Evolutionary conservation across 2,113 vertebrate species (phyloP).

Genomic region (Hippopotamus amphibius): DNA sequence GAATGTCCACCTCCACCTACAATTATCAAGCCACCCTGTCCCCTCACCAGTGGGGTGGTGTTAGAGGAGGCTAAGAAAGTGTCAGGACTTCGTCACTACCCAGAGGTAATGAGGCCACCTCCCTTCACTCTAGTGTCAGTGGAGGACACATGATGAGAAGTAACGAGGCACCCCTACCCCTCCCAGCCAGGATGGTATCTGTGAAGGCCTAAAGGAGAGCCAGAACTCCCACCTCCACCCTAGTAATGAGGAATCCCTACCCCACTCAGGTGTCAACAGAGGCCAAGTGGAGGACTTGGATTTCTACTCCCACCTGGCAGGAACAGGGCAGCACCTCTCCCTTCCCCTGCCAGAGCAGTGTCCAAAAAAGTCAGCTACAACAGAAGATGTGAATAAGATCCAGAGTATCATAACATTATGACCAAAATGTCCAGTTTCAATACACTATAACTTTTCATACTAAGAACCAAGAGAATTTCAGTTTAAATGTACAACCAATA

Average conservation of each 20-base stretch:
- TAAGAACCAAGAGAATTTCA: conserved; percentile 22
- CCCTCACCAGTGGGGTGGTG: not conserved
- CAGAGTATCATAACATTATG: not conserved
- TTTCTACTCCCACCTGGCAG: not conserved
- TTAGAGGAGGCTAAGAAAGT: not conserved
- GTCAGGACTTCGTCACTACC: not conserved
- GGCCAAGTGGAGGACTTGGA: not conserved
- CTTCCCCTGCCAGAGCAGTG: not conserved
- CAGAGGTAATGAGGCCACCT: not conserved
- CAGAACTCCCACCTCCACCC: not conserved
- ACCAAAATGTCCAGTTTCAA: not conserved
- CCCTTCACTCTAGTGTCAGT: not conserved
- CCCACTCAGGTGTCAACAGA: not conserved
- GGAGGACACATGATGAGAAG: not conserved
- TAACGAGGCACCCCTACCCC: not conserved
- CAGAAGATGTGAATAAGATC: not conserved
- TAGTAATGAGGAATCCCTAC: not conserved
- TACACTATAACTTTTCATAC: not conserved
- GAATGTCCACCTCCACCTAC: not conserved
- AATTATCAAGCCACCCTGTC: not conserved
- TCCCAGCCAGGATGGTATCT: not conserved
- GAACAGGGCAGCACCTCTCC: not conserved
- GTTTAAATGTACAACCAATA: not conserved
- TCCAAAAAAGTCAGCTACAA: not conserved
- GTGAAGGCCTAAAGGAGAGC: not conserved